Evolutionary conservation across 2,113 vertebrate species (phyloP), one percentile per base, ranked within the genome.

Genomic region (Asarcornis scutulata): DNA sequence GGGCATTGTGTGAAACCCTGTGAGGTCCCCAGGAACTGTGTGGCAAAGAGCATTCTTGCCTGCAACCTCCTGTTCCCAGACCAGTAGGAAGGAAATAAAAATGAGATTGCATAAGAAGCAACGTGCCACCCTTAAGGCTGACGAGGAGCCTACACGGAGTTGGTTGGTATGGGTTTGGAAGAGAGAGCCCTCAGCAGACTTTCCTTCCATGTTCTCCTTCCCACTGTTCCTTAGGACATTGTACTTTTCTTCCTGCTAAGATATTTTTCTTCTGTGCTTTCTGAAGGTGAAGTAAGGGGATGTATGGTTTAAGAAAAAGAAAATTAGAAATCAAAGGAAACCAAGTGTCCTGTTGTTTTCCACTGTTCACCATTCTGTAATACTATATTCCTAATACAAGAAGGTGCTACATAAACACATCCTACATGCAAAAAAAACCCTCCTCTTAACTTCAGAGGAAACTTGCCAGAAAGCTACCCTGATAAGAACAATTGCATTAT

Each of bases 401-500:
- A 73, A 56, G 48, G 16, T 50, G 75, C 60, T 88, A 50, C 72
- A 23, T 4, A 29, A 31, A 56, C 36, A n/a, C 8, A 26, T 90
- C 29, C 59, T 42, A n/a, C 1, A 0, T 55, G 20, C 62, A 46
- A 46, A 38, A 32, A 34, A 72, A 89, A 59, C 46, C 27, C 36
- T 73, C 25, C n/a, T 69, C 36, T 69, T 72, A 32, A 68, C 31
- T 82, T 72, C 36, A 55, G 62, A 89, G 93, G 95, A 95, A 96
- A 62, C 62, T 79, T 64, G 9, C 22, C 40, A 62, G 74, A 92
- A 48, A 21, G 7, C 46, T 56, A 40, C 11, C 17, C 48, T 64
- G 83, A 75, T 91, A 91, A 91, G 77, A 95, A 82, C 60, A 91
- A 91, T 46, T 80, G n/a, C 15, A 32, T 91, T 92, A 91, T 50